Evolutionary conservation across 2,113 vertebrate species (phyloP), one percentile per base, ranked within the genome.

Genomic region (Limnothrissa miodon): DNA sequence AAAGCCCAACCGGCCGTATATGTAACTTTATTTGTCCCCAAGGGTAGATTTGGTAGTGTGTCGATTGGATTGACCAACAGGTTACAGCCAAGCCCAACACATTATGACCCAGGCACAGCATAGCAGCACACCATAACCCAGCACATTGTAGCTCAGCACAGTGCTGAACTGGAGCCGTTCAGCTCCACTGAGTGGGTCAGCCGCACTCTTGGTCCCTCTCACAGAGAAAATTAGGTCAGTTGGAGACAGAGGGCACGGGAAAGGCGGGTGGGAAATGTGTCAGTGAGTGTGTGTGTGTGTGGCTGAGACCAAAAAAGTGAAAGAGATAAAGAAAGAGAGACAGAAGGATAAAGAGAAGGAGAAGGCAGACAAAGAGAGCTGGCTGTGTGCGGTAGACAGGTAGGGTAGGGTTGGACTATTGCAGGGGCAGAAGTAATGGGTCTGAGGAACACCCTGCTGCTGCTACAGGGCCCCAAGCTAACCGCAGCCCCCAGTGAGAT

Each of bases 201-300:
- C 19, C 51, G 51, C 51, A 56, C 19, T 21, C 51, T 56, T 21
- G 51, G 51, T 21, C 51, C 51, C 51, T 56, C 51, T 19, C 51
- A 23, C 51, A 0, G 2, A 56, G 4, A 23, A 66, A 66, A 33
- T 66, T 1, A 66, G 29, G 59, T 66, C 59, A 66, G 29, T 25
- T 15, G 11, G 29, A 66, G 59, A 66, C 51, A 66, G 59, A 66
- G 59, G 59, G 29, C 25, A 66, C n/a, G 13, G 29, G 59, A 59
- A 59, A 25, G n/a, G n/a, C 8, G 10, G 48, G 3, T 17, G 48
- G 19, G 48, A 10, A 53, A 13, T 2, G 83, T 79, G 45, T 81
- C 70, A 81, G 78, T 83, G 85, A 66, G 33, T 59, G 78, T 81
- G 17, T 85, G 53, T 59, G 25, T 70, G 13, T 21, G 39, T 66